phyloP scores from a whole-genome alignment of 2,113 vertebrate genomes.

The Taurulus bubalis region DNA sequence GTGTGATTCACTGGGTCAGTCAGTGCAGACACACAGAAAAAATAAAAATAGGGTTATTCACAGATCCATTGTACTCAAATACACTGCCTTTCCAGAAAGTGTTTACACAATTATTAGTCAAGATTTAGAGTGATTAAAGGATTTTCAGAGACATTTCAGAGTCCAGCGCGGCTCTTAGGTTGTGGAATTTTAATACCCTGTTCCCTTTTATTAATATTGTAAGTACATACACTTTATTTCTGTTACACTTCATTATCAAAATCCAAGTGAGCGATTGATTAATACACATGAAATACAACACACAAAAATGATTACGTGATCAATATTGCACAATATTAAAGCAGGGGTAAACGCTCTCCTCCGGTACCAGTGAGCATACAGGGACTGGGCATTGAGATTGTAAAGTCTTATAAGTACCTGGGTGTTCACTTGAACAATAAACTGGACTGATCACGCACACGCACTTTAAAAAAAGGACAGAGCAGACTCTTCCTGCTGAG shows the following conservation, averaged over 20 bases:
- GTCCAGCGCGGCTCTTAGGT: not conserved
- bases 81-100: slow-evolving; percentile 5
- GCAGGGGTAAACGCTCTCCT: no score
- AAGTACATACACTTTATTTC: not conserved
- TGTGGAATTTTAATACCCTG: slow-evolving; percentile 22
- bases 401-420: no score
- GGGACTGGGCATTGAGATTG: no score
- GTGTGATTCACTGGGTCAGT: slow-evolving; percentile 54
- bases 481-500: no score
- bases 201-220: not conserved
- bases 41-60: slow-evolving; percentile 43
- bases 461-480: no score
- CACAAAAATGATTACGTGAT: not conserved
- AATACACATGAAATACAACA: not conserved
- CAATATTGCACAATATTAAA: not conserved
- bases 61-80: not conserved
- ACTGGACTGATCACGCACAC: no score
- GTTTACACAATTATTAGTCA: slow-evolving; percentile 20
- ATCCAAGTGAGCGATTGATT: not conserved
- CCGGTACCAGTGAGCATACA: no score
- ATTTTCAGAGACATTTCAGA: slow-evolving; percentile 23
- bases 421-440: no score
- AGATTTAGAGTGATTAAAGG: slow-evolving; percentile 41
- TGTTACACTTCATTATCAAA: not conserved
- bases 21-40: not conserved